Evolutionary conservation across 30 jellyfish, hydroid and myxozoan genomes (phyloP).

Genomic region (Cassiopea xamachana): DNA sequence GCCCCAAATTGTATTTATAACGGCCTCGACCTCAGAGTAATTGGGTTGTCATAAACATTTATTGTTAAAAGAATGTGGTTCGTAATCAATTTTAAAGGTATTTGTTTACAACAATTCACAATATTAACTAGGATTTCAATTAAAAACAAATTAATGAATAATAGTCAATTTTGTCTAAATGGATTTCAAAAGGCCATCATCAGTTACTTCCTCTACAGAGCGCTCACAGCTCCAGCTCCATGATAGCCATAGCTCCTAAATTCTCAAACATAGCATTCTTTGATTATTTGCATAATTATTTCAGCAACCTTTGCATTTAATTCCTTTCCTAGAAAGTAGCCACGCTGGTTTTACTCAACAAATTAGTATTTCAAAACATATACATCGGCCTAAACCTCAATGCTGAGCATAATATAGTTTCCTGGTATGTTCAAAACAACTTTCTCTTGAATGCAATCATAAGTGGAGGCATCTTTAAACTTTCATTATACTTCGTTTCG

Average conservation of each 20-base stretch:
- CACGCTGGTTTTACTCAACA: too few relatives aligned
- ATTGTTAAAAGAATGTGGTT: slow-evolving; percentile 69
- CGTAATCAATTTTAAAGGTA: slow-evolving; percentile 70
- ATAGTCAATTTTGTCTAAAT: slow-evolving; percentile 8
- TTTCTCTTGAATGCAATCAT: too few relatives aligned
- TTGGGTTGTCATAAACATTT: slow-evolving; percentile 76
- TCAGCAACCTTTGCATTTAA: neutral
- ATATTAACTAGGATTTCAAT: slow-evolving; percentile 52
- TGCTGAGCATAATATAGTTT: too few relatives aligned
- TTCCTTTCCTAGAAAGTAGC: too few relatives aligned
- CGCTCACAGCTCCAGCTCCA: neutral
- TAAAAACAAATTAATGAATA: slow-evolving; percentile 30
- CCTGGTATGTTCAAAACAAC: too few relatives aligned
- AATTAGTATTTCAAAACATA: too few relatives aligned
- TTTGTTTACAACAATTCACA: slow-evolving; percentile 66
- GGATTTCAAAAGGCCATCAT: slow-evolving; percentile 23
- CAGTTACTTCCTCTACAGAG: slow-evolving; percentile 5
- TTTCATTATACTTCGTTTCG: too few relatives aligned
- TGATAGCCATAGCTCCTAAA: neutral
- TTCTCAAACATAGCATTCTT: neutral
- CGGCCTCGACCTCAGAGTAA: slow-evolving; percentile 77
- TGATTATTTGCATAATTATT: too few relatives aligned
- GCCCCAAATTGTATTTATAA: slow-evolving; percentile 75
- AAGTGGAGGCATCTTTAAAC: too few relatives aligned
- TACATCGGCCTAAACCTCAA: too few relatives aligned